Evolutionary conservation across 1,140 invertebrate genomes (phyloP), one percentile per base, ranked within the genome.

Genomic region (Drosophila seguyi): DNA sequence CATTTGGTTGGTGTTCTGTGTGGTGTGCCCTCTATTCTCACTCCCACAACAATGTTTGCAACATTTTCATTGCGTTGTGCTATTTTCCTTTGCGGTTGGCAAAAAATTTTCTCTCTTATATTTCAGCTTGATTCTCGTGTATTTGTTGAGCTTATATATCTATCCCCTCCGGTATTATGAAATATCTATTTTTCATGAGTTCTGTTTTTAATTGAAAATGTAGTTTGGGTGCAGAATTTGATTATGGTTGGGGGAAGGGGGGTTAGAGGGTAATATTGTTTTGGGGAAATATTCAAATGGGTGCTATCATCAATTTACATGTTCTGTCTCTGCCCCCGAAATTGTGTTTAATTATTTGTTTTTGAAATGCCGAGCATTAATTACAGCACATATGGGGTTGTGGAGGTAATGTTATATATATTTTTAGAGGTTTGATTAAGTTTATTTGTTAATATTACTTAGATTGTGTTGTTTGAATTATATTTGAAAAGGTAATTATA

Each of bases 151-250:
- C 34, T 50, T 53, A 69, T 66, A 29, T 11, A 6, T 14, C 6
- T 22, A 14, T n/a, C n/a, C n/a, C n/a, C n/a, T n/a, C 14, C 8
- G 18, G 41, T 48, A n/a, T 58, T 72, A 50, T 44, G 65, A 86
- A 85, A 86, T 58, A 79, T 80, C 44, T 66, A 53, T 81, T 71
- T 84, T 71, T 66, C 60, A 75, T 77, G 65, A 53, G 67, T 56
- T 65, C 7, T 31, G 69, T 79, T 71, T 75, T 76, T 77, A 61
- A 41, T 74, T 79, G 65, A 67, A 69, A 60, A 27, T 57, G 53
- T 52, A 52, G 29, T 52, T 45, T 22, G n/a, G n/a, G n/a, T n/a
- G n/a, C n/a, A n/a, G n/a, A n/a, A n/a, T n/a, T n/a, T n/a, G n/a
- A n/a, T n/a, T n/a, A n/a, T n/a, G n/a, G n/a, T n/a, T n/a, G n/a